Evolutionary conservation across 2,888 invertebrate species (phyloP).

Genomic region (Aporophyla nigra): DNA sequence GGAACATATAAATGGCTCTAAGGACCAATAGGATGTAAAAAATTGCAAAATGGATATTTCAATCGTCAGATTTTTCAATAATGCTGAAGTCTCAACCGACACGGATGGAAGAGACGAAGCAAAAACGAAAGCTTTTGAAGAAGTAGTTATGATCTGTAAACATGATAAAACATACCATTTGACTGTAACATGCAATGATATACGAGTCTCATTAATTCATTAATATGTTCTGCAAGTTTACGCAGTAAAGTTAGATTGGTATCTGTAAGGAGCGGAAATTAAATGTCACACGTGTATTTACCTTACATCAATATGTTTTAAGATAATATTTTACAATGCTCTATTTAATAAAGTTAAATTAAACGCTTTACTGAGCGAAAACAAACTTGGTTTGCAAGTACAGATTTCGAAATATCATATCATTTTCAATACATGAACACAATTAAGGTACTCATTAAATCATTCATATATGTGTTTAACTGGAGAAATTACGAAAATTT

Average conservation of each 20-base stretch:
- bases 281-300: conserved; percentile 44
- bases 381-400: conserved; percentile 22
- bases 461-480: conserved; percentile 33
- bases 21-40: neutral
- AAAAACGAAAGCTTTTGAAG: neutral
- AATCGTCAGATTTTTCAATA: conserved; percentile 15
- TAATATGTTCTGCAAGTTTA: conserved; percentile 42
- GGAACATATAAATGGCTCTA: neutral
- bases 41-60: neutral
- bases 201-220: conserved; percentile 28
- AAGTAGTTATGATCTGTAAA: conserved; percentile 14
- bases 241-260: conserved; percentile 42
- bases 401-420: conserved; percentile 13
- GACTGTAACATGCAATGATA: conserved; percentile 5
- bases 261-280: conserved; percentile 41
- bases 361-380: neutral
- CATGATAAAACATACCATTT: conserved; percentile 15
- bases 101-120: neutral
- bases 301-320: conserved; percentile 38
- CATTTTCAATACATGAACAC: conserved; percentile 49
- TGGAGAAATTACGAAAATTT: conserved; percentile 41
- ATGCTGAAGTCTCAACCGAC: neutral
- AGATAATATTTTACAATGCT: conserved; percentile 26
- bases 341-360: conserved; percentile 26
- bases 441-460: conserved; percentile 58